phyloP scores from a whole-genome alignment of 2,888 invertebrate species.

The Drosophila mercatorum region DNA sequence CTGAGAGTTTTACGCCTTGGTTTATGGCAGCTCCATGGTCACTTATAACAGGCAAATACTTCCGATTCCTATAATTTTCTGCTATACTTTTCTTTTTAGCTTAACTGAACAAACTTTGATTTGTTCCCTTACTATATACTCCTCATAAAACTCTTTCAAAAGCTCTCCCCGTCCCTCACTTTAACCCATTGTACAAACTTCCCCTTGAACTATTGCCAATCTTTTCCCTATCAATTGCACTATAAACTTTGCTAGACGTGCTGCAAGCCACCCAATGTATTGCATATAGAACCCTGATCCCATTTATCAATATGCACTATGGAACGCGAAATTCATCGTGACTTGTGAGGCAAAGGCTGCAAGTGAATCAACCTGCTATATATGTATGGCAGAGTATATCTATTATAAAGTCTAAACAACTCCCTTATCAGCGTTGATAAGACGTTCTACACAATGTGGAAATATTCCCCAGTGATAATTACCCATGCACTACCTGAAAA shows the following conservation, averaged over 20 bases:
- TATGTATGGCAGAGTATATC: conserved; percentile 21
- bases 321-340: conserved; percentile 16
- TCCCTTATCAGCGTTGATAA: conserved; percentile 50
- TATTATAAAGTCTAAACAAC: conserved; percentile 11
- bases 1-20: background rate
- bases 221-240: background rate
- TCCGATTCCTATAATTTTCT: background rate
- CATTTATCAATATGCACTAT: conserved; percentile 7
- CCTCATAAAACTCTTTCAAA: background rate
- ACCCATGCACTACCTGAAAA: conserved; percentile 24
- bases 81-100: background rate
- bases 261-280: conserved; percentile 5
- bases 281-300: conserved; percentile 35
- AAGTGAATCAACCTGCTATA: conserved; percentile 29
- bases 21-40: background rate
- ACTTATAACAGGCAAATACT: background rate
- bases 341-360: conserved; percentile 14
- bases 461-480: conserved; percentile 34
- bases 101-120: background rate
- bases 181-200: background rate
- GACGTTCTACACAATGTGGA: background rate
- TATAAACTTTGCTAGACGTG: conserved; percentile 19
- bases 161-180: no score
- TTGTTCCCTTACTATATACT: no score
- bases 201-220: background rate